These are phyloP conservation scores for Enteromius argenteus DNA, from an alignment of 2,797 vertebrate species.

Conservation along the genomic window DNA sequence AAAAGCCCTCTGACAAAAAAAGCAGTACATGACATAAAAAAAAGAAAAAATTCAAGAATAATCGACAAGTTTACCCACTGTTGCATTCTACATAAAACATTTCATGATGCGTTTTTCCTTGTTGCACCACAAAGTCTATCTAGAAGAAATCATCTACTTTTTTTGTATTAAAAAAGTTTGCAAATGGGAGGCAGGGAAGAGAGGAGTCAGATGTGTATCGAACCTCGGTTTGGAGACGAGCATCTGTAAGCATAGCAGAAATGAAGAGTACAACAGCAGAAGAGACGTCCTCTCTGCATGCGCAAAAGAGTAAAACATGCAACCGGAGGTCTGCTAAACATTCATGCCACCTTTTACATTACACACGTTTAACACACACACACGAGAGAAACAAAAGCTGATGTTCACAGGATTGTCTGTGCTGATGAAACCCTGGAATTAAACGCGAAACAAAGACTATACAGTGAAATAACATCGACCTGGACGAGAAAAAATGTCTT, in stretches of 20 bases:
- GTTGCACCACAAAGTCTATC: conserved; percentile 73
- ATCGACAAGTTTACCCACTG: conserved; percentile 76
- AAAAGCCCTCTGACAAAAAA: conserved; percentile 76
- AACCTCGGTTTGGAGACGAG: conserved; percentile 36
- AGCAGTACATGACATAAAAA: conserved; percentile 70
- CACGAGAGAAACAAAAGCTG: conserved; percentile 38
- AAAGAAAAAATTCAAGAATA: conserved; percentile 70
- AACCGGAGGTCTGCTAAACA: conserved; percentile 51
- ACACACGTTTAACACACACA: conserved; percentile 20
- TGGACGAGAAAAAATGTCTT: background rate
- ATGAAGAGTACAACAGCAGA: conserved; percentile 15
- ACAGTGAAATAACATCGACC: background rate
- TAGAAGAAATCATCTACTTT: conserved; percentile 73
- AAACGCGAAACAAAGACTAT: background rate
- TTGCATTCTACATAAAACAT: conserved; percentile 77
- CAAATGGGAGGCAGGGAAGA: conserved; percentile 51
- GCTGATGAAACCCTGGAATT: conserved; percentile 40
- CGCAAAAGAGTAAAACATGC: conserved; percentile 73
- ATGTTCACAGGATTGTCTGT: conserved; percentile 74
- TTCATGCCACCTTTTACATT: conserved; percentile 11
- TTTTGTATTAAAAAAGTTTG: conserved; percentile 41
- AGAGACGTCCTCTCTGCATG: conserved; percentile 66
- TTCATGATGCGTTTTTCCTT: conserved; percentile 72
- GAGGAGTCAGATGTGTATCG: conserved; percentile 53
- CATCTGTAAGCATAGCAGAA: conserved; percentile 27